These are phyloP conservation scores for Andrena praecox DNA, from an alignment of 2,888 invertebrate species.

Conservation along the genomic window DNA sequence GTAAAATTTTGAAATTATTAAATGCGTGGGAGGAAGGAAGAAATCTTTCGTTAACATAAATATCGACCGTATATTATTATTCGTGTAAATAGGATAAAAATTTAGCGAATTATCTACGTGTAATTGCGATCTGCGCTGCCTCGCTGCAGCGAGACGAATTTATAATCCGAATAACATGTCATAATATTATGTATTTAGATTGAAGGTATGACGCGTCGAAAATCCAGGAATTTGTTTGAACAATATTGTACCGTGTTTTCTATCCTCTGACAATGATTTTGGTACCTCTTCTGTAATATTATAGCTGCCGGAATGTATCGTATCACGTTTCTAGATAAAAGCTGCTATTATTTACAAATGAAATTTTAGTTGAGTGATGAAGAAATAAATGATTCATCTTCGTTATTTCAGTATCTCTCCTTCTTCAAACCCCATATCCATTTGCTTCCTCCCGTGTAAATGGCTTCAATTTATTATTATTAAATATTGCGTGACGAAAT, in stretches of 20 bases:
- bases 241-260: constrained; percentile 79
- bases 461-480: not conserved
- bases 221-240: constrained; percentile 64
- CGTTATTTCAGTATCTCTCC: constrained; percentile 66
- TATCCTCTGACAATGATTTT: constrained; percentile 82
- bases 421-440: not conserved
- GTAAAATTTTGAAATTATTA: constrained; percentile 78
- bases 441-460: not conserved
- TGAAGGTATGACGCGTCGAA: constrained; percentile 67
- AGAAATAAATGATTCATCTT: constrained; percentile 81
- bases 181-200: constrained; percentile 77
- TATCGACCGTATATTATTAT: constrained; percentile 80
- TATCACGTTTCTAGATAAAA: constrained; percentile 70
- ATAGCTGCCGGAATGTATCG: constrained; percentile 65
- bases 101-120: constrained; percentile 77
- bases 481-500: not conserved
- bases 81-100: constrained; percentile 84
- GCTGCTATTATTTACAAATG: constrained; percentile 81
- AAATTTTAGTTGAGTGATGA: constrained; percentile 80
- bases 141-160: constrained; percentile 66
- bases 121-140: constrained; percentile 59
- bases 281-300: constrained; percentile 78
- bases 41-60: constrained; percentile 78
- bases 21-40: constrained; percentile 55
- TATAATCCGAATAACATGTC: constrained; percentile 77